Conservation (phyloP, 2,888 invertebrate genomes). For the Uloborus plumipes region DNA sequence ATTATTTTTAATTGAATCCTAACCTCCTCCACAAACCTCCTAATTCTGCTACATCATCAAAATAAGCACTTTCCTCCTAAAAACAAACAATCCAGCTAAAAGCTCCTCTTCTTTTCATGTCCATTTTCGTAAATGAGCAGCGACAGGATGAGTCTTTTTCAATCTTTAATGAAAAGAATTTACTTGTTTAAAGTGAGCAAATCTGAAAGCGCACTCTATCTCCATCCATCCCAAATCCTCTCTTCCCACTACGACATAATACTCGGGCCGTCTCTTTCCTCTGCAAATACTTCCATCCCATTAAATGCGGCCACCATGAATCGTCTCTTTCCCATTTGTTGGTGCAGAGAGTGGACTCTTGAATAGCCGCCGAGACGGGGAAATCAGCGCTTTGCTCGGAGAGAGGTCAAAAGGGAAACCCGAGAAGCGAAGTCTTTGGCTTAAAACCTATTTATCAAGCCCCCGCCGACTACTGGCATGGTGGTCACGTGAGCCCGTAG, state of each 20-base stretch:
- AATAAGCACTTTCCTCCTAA: too few species aligned
- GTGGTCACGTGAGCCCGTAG: slow-evolving; percentile 17
- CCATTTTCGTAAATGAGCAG: too few species aligned
- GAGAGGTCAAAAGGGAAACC: slow-evolving; percentile 25
- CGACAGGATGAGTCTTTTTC: too few species aligned
- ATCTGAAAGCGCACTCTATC: too few species aligned
- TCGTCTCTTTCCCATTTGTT: slow-evolving; percentile 27
- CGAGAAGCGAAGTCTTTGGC: slow-evolving; percentile 25
- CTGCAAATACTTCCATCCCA: slow-evolving; percentile 16
- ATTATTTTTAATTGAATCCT: too few species aligned
- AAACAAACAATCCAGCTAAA: too few species aligned
- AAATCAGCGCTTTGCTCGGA: slow-evolving; percentile 31
- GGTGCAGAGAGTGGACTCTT: slow-evolving; percentile 10
- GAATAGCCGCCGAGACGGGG: slow-evolving; percentile 35
- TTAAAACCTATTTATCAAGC: slow-evolving; percentile 55
- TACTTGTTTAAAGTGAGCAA: too few species aligned
- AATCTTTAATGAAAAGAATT: too few species aligned
- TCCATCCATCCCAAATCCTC: too few species aligned
- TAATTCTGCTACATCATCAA: too few species aligned
- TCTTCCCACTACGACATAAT: background rate
- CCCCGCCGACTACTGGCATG: slow-evolving; percentile 22
- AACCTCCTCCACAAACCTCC: too few species aligned
- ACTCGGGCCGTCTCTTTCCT: background rate
- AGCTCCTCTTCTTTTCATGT: too few species aligned
- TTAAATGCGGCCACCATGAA: slow-evolving; percentile 31